Percentiles rank a stretch among this genome's conserved stretches.
Conservation (phyloP, 2,797 vertebrate genomes). For the Cossypha caffra region DNA sequence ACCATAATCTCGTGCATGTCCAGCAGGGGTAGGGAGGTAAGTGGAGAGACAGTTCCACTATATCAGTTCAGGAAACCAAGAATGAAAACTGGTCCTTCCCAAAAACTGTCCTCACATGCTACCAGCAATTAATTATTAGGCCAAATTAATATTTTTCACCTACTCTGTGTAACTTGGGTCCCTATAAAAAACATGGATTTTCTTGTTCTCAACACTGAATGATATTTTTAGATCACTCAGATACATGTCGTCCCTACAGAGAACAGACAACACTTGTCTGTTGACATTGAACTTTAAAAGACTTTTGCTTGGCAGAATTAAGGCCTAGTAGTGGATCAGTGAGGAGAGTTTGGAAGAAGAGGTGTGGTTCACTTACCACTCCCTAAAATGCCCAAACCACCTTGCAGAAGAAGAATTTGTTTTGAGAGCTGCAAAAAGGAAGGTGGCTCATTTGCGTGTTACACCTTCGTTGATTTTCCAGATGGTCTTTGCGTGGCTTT, state of each 20-base stretch:
- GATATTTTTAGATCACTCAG: slow-evolving; percentile 30
- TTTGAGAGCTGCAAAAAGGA: background rate
- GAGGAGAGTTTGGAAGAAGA: slow-evolving; percentile 10
- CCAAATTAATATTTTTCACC: background rate
- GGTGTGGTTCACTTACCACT: background rate
- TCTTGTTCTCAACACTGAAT: background rate
- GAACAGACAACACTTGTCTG: slow-evolving; percentile 22
- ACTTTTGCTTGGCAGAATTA: slow-evolving; percentile 9
- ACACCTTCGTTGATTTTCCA: background rate
- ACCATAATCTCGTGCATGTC: background rate
- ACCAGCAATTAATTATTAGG: background rate
- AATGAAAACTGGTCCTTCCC: background rate
- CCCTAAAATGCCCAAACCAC: background rate
- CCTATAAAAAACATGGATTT: background rate
- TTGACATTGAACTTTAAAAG: slow-evolving; percentile 30
- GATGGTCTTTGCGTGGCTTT: background rate
- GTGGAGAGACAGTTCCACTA: background rate
- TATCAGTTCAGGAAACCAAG: background rate
- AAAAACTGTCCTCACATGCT: background rate
- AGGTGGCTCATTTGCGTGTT: background rate
- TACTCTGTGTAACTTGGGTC: background rate
- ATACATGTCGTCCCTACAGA: slow-evolving; percentile 16
- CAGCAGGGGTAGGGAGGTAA: background rate
- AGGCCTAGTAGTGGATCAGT: background rate
- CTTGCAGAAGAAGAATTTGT: background rate